Percentiles rank a stretch among this genome's conserved stretches.
Evolutionary conservation across 2,888 invertebrate genomes (phyloP).

Genomic region (Drosophila histrio): DNA sequence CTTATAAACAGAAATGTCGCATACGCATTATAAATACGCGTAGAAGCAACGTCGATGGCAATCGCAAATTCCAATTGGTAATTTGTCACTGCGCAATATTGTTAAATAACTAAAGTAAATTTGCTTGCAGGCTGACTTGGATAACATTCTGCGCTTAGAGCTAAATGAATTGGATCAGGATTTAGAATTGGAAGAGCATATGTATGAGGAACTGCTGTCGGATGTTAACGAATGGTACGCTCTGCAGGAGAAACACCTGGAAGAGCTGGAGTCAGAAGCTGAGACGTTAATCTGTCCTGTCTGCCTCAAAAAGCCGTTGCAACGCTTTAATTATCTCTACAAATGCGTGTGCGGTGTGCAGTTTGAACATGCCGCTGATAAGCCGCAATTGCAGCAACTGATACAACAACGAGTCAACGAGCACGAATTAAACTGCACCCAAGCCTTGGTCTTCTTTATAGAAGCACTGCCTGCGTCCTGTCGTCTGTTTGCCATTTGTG

Average conservation of each 20-base stretch:
- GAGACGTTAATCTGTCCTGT: slow-evolving; percentile 85
- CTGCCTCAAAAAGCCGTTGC: slow-evolving; percentile 83
- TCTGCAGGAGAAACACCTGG: slow-evolving; percentile 74
- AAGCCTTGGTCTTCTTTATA: slow-evolving; percentile 73
- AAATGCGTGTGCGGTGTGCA: slow-evolving; percentile 82
- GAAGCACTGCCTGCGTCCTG: slow-evolving; percentile 54
- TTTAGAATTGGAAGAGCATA: slow-evolving; percentile 76
- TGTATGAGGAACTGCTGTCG: slow-evolving; percentile 77
- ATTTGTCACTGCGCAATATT: background rate
- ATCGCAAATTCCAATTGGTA: slow-evolving; percentile 53
- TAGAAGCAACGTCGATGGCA: slow-evolving; percentile 55
- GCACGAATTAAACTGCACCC: slow-evolving; percentile 69
- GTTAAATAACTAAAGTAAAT: background rate
- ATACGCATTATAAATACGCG: slow-evolving; percentile 79
- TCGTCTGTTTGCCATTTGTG: slow-evolving; percentile 73
- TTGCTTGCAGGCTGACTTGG: slow-evolving; percentile 51
- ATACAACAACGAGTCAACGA: slow-evolving; percentile 59
- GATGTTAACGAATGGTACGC: slow-evolving; percentile 82
- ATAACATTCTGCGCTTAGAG: slow-evolving; percentile 77
- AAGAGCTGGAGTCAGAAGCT: slow-evolving; percentile 81
- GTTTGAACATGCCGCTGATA: slow-evolving; percentile 62
- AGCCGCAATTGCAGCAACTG: slow-evolving; percentile 40
- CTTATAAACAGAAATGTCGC: slow-evolving; percentile 77
- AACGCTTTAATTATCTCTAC: slow-evolving; percentile 58
- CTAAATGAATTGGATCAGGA: slow-evolving; percentile 79